These are phyloP conservation scores for Vanessa tameamea DNA, from an alignment of 1,140 invertebrate species.

Conservation along the genomic window DNA sequence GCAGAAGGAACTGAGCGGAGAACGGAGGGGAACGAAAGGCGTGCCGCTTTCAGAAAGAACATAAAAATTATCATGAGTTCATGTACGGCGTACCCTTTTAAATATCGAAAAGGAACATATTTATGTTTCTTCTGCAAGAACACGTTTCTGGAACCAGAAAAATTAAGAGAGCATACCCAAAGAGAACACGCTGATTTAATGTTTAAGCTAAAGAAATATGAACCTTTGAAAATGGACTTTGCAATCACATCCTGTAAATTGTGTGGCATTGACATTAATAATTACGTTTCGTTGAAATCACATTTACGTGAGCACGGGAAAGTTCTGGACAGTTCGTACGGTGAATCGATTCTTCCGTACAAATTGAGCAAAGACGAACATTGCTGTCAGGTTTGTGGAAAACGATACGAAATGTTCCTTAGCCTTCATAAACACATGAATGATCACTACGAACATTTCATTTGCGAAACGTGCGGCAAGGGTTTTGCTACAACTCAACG, in stretches of 20 bases:
- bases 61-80: constrained; percentile 62
- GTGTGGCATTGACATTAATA: constrained; percentile 52
- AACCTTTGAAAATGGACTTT: constrained; percentile 74
- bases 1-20: constrained; percentile 29
- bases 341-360: constrained; percentile 68
- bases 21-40: constrained; percentile 52
- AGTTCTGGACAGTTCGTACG: constrained; percentile 54
- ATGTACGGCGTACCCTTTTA: constrained; percentile 69
- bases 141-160: constrained; percentile 66
- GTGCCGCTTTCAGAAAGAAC: constrained; percentile 66
- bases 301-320: constrained; percentile 66
- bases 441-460: constrained; percentile 73
- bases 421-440: constrained; percentile 76
- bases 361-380: constrained; percentile 64
- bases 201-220: constrained; percentile 66
- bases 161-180: constrained; percentile 63
- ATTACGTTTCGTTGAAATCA: constrained; percentile 57
- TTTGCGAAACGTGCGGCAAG: constrained; percentile 77
- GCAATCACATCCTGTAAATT: constrained; percentile 57
- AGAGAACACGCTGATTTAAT: constrained; percentile 50
- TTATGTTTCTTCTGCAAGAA: constrained; percentile 69
- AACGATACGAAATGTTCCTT: constrained; percentile 74
- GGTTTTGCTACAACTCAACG: constrained; percentile 67
- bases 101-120: constrained; percentile 70
- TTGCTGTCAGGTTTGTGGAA: constrained; percentile 63